Conservation (phyloP, 2,888 invertebrate genomes). For the Caenorhabditis becei region DNA sequence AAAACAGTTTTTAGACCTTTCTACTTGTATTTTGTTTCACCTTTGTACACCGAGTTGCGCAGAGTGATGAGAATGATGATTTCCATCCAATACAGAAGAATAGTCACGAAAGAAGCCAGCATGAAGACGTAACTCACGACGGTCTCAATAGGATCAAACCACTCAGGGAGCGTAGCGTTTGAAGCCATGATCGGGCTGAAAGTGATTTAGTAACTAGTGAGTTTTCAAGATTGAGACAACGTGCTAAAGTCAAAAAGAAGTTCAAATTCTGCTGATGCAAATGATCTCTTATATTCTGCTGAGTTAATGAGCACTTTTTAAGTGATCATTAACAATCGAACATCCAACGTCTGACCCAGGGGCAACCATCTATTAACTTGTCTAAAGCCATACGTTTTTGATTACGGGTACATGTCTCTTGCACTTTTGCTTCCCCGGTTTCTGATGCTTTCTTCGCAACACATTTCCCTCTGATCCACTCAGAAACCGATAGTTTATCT, state of each 20-base stretch:
- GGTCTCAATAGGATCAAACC: conserved; percentile 62
- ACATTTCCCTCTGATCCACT: background rate
- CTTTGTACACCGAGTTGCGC: conserved; percentile 59
- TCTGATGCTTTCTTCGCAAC: background rate
- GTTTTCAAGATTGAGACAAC: too few relatives aligned
- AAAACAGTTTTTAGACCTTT: background rate
- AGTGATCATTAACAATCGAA: background rate
- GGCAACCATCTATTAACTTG: background rate
- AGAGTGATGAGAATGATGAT: conserved; percentile 62
- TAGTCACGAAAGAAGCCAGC: conserved; percentile 54
- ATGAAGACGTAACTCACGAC: conserved; percentile 61
- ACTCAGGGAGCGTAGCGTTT: conserved; percentile 62
- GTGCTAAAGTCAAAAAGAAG: background rate
- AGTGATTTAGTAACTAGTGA: background rate
- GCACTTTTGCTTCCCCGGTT: background rate
- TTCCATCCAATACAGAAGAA: conserved; percentile 59
- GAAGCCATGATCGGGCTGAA: conserved; percentile 53
- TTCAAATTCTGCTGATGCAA: conserved; percentile 6
- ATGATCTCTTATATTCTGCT: too few relatives aligned
- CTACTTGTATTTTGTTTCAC: conserved; percentile 3
- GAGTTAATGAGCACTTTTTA: background rate
- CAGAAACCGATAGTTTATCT: background rate
- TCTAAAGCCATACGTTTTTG: background rate
- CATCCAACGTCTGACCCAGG: background rate
- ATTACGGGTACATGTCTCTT: too few relatives aligned